Evolutionary conservation across 2,888 invertebrate genomes (phyloP).

Genomic region (Apamea epomidion): DNA sequence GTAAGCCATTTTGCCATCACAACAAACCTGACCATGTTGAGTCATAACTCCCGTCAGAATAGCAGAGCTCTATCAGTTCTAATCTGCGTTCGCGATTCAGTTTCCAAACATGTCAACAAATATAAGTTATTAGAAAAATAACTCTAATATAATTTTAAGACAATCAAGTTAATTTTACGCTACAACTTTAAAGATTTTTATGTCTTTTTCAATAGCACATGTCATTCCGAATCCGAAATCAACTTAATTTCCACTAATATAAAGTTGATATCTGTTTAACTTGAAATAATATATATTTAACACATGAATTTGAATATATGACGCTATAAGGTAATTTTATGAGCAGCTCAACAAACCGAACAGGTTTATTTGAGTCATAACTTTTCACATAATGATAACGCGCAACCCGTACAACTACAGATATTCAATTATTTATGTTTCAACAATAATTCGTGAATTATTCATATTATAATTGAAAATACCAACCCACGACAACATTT

Average conservation of each 20-base stretch:
- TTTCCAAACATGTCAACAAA: not conserved
- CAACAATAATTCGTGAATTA: conserved; percentile 9
- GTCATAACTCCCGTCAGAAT: not conserved
- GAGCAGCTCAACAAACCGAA: not conserved
- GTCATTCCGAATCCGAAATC: not conserved
- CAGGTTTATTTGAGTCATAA: conserved; percentile 25
- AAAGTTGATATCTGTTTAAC: not conserved
- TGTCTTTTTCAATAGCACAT: not conserved
- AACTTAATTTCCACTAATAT: not conserved
- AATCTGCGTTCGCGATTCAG: not conserved
- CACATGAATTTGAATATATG: not conserved
- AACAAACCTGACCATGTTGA: not conserved
- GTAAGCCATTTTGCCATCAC: not conserved
- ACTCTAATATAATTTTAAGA: not conserved
- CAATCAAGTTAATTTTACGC: not conserved
- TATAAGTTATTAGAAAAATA: not conserved
- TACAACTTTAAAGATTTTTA: not conserved
- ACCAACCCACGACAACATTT: conserved; percentile 10
- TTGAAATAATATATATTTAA: not conserved
- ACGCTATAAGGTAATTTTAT: not conserved
- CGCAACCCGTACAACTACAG: not conserved
- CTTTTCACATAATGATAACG: not conserved
- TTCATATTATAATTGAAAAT: conserved; percentile 22
- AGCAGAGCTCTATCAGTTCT: not conserved
- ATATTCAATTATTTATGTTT: conserved; percentile 27